Conservation (phyloP, 2,888 invertebrate species). For the Aporophyla lueneburgensis region DNA sequence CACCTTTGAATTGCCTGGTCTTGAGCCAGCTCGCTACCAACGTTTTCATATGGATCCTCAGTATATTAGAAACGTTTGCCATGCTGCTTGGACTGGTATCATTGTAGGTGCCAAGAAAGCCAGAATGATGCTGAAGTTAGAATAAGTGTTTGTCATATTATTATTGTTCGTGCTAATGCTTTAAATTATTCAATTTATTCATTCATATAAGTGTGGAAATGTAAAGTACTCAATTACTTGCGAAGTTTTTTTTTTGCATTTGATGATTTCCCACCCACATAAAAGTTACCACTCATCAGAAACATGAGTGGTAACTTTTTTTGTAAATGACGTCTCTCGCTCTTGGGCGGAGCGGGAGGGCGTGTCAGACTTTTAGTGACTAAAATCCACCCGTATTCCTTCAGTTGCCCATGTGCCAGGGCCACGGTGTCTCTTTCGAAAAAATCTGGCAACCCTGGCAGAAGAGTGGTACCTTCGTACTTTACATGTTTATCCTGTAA, state of each 20-base stretch:
- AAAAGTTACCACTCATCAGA: too few species aligned
- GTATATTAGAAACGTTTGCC: conserved; percentile 89
- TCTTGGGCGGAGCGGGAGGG: too few species aligned
- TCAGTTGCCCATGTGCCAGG: too few species aligned
- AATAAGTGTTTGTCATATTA: not conserved
- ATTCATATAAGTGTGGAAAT: not conserved
- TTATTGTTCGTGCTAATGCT: not conserved
- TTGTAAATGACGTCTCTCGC: too few species aligned
- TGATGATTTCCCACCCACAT: too few species aligned
- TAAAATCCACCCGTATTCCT: too few species aligned
- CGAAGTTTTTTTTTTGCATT: not conserved
- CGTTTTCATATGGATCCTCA: conserved; percentile 89
- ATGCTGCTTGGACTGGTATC: conserved; percentile 91
- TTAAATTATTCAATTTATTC: not conserved
- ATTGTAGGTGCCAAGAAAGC: conserved; percentile 82
- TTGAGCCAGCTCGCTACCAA: conserved; percentile 57
- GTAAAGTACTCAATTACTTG: too few species aligned
- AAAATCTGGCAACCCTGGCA: too few species aligned
- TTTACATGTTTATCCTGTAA: not conserved
- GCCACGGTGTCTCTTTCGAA: too few species aligned
- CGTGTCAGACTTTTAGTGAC: too few species aligned
- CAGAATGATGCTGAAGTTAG: not conserved
- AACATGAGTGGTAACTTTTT: not conserved
- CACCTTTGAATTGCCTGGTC: conserved; percentile 92
- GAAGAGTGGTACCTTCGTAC: too few species aligned